Evolutionary conservation across 2,888 invertebrate genomes (phyloP), one percentile per base, ranked within the genome.

Genomic region (Hypercompe scribonia): DNA sequence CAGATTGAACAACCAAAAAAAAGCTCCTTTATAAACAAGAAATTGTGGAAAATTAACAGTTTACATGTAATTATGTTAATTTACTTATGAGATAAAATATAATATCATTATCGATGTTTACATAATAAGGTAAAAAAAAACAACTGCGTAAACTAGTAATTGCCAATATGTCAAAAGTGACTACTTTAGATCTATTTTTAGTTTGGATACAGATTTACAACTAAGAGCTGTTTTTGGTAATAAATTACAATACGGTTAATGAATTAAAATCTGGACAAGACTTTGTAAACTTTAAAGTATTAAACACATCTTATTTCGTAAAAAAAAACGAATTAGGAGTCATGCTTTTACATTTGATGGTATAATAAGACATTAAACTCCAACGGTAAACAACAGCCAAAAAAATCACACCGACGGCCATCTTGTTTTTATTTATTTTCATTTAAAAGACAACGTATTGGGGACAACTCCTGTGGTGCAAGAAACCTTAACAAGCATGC

Each of bases 1-100:
- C 82, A 82, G 84, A 80, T 82, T 75, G 79, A 76, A 80, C 77
- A 83, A 76, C 84, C 75, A 83, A 86, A 86, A 88, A 84, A 85
- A 78, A 76, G 73, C 81, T 81, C 81, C 78, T 71, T 74, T 73
- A 68, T n/a, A 77, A 79, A 78, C 80, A 83, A 78, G 69, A 75
- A 80, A 77, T 78, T 84, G 78, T 76, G 75, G 77, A 75, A 81
- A 85, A 85, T 86, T 86, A 81, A 77, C 75, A 72, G 73, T 75
- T 82, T 81, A 75, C 73, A 71, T 39, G 73, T 78, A 83, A 86
- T 86, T 82, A 82, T 72, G 75, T 68, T 85, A 77, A 88, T 86
- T 85, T 80, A 83, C 80, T 76, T 42, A 65, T 36, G n/a, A 73
- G n/a, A 75, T 50, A 73, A 54, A 50, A 72, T 65, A 66, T 70